phyloP scores from a whole-genome alignment of 2,113 vertebrate genomes.

The Nesogale talazaci region DNA sequence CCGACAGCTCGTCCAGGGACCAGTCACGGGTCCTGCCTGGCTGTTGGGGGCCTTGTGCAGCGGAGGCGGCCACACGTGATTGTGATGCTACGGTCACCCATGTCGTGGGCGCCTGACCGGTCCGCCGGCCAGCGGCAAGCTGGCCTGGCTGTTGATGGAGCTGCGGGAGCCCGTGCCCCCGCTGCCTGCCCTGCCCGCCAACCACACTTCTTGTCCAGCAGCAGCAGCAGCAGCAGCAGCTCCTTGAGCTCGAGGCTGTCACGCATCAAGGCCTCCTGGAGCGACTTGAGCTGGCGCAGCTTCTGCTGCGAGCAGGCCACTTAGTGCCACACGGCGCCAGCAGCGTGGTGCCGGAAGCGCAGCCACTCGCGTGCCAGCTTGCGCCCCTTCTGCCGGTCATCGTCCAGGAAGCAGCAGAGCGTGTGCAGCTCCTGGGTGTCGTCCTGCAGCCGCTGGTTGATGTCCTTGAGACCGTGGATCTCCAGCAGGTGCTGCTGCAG shows the following conservation, averaged over 20 bases:
- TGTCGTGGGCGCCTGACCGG: conserved; percentile 89
- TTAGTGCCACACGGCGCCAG: conserved; percentile 95
- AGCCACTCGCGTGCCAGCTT: conserved; percentile 98
- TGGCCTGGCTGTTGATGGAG: conserved; percentile 98
- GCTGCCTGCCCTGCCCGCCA: conserved; percentile 57
- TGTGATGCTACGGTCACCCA: conserved; percentile 96
- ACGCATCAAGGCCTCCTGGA: conserved; percentile 93
- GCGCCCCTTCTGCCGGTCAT: conserved; percentile 96
- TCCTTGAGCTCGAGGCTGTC: conserved; percentile 97
- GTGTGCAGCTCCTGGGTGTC: conserved; percentile 98
- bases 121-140: conserved; percentile 91
- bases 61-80: conserved; percentile 86
- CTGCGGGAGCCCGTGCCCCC: conserved; percentile 92
- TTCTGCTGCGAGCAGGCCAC: conserved; percentile 95
- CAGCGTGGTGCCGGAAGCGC: conserved; percentile 95
- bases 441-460: conserved; percentile 98
- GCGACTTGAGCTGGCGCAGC: conserved; percentile 95
- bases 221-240: conserved; percentile 95
- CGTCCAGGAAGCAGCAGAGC: conserved; percentile 97
- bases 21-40: conserved; percentile 91
- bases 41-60: conserved; percentile 81
- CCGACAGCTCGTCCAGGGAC: conserved; percentile 96
- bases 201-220: conserved; percentile 93
- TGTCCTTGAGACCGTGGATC: conserved; percentile 96
- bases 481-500: conserved; percentile 98